Conservation (phyloP, 2,113 vertebrate species). For the Stigmatopora nigra region DNA sequence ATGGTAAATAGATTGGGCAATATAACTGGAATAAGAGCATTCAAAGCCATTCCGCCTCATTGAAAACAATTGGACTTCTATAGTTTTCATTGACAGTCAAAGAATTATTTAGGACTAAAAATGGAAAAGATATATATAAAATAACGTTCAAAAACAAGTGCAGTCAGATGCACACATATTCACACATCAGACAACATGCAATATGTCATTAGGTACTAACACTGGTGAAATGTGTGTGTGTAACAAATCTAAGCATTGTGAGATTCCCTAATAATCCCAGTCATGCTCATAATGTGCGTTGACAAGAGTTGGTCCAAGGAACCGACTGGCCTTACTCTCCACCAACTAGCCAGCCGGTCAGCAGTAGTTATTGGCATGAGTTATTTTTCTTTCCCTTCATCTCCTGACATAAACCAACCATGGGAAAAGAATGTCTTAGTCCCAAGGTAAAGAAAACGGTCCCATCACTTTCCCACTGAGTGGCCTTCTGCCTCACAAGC, state of each 20-base stretch:
- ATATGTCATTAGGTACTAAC: neutral
- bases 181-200: too few species aligned
- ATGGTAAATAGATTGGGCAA: too few species aligned
- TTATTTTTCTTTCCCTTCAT: conserved; percentile 70
- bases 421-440: conserved; percentile 82
- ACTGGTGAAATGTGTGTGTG: neutral
- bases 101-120: too few species aligned
- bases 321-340: conserved; percentile 52
- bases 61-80: too few species aligned
- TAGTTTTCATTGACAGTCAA: too few species aligned
- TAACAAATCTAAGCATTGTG: neutral
- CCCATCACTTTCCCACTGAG: conserved; percentile 69
- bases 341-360: conserved; percentile 45
- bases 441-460: conserved; percentile 76
- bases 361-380: conserved; percentile 62
- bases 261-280: neutral
- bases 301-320: conserved; percentile 43
- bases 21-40: too few species aligned
- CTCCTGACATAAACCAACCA: conserved; percentile 69
- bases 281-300: conserved; percentile 13
- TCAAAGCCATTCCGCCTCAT: too few species aligned
- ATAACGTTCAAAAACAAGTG: too few species aligned
- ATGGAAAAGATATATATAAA: too few species aligned
- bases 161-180: too few species aligned
- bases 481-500: conserved; percentile 67